Evolutionary conservation across 1,140 invertebrate species (phyloP).

Genomic region (Zelostemma sp.): DNA sequence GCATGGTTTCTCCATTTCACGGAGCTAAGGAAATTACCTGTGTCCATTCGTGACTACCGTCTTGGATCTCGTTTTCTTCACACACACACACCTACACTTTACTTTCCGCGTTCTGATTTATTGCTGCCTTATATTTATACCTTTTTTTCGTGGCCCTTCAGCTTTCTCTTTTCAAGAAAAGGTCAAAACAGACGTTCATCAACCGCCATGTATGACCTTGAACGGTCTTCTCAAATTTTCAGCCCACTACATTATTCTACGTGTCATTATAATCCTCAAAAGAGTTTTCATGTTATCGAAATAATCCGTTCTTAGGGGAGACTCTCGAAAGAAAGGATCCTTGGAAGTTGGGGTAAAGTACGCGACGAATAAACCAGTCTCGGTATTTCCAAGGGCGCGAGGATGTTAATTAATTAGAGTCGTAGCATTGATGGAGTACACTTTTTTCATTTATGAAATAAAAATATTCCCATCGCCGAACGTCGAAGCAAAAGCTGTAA

Average conservation of each 20-base stretch:
- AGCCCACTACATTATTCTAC: too few species aligned
- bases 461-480: too few species aligned
- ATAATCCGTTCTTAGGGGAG: too few species aligned
- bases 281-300: too few species aligned
- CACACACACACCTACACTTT: background rate
- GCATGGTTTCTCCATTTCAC: background rate
- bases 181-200: too few species aligned
- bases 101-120: background rate
- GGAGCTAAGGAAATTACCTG: background rate
- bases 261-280: too few species aligned
- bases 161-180: too few species aligned
- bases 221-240: too few species aligned
- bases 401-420: slow-evolving; percentile 46
- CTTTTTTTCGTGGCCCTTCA: background rate
- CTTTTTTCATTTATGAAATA: too few species aligned
- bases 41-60: background rate
- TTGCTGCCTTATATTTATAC: background rate
- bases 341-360: background rate
- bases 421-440: slow-evolving; percentile 53
- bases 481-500: too few species aligned
- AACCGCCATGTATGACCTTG: too few species aligned
- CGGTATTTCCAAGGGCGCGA: background rate
- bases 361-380: background rate
- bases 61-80: background rate
- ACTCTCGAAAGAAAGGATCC: background rate